A percentile compares a stretch with the other conserved stretches of the same genome.
Conservation (phyloP, 2,113 vertebrate species). For the Illadopsis cleaveri region DNA sequence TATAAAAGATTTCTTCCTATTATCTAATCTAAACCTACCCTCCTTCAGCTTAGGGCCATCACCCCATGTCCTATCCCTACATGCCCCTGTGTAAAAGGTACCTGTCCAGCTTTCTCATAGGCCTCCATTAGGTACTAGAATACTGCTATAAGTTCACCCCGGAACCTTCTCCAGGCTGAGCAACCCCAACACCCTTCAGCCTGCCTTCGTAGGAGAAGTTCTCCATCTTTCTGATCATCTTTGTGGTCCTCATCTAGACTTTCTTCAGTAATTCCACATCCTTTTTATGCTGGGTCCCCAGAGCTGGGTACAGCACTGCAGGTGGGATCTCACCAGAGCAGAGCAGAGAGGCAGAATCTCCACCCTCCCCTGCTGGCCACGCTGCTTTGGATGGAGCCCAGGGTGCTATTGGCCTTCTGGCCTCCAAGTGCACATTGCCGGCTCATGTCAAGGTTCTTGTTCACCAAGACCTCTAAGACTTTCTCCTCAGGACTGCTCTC, state of each 20-base stretch:
- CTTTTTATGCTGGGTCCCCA: background rate
- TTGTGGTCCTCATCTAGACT: background rate
- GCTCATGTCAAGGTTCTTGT: background rate
- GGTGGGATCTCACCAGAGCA: background rate
- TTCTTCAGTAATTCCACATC: background rate
- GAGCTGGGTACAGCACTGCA: background rate
- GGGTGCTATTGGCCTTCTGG: accelerated
- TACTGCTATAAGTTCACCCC: background rate
- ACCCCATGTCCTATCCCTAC: too few relatives aligned
- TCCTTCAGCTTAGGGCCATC: background rate
- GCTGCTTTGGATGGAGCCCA: accelerated
- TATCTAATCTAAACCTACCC: background rate
- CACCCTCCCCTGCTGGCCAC: background rate
- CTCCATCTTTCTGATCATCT: background rate
- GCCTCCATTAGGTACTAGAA: background rate
- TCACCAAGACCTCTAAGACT: background rate
- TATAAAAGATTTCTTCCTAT: background rate
- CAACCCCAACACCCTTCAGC: background rate
- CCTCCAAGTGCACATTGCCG: background rate
- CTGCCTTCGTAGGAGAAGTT: background rate
- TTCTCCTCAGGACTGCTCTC: background rate
- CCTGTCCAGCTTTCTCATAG: background rate
- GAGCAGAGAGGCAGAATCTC: background rate
- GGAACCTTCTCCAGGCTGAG: background rate
- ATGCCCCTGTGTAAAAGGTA: background rate